These are phyloP conservation scores for Psittacula cyanocephala DNA, from an alignment of 2,113 vertebrate genomes.

Conservation along the genomic window DNA sequence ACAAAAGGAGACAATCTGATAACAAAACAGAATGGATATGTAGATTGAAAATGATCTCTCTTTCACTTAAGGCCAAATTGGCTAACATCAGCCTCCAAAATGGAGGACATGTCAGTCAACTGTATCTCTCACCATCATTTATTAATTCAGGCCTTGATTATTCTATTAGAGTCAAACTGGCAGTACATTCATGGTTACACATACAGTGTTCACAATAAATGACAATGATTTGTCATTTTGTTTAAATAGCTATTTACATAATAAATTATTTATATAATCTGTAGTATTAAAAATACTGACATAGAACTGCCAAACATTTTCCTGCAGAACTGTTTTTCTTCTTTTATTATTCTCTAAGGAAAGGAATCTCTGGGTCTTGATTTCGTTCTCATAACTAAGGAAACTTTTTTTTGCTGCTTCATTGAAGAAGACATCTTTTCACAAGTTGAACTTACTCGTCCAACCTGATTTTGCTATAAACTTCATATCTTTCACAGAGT, in stretches of 20 bases:
- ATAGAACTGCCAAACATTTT: neutral
- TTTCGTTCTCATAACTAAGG: neutral
- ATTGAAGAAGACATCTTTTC: neutral
- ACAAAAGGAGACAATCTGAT: slow-evolving; percentile 46
- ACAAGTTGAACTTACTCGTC: neutral
- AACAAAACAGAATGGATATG: slow-evolving; percentile 1
- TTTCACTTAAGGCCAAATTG: slow-evolving; percentile 37
- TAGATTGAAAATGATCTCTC: slow-evolving; percentile 1
- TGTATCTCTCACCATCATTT: slow-evolving; percentile 9
- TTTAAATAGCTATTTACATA: neutral
- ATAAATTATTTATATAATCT: neutral
- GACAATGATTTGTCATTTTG: neutral
- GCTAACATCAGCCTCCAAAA: neutral
- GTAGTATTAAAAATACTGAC: neutral
- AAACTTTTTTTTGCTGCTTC: neutral
- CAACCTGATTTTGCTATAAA: neutral
- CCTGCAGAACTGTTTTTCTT: neutral
- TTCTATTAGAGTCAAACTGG: neutral
- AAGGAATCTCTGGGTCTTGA: neutral
- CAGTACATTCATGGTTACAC: neutral
- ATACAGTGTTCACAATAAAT: neutral
- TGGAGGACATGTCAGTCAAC: neutral
- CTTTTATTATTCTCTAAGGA: neutral
- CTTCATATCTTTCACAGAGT: neutral
- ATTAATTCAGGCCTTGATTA: slow-evolving; percentile 25